Evolutionary conservation across 2,113 vertebrate genomes (phyloP).

Genomic region (Micromys minutus): DNA sequence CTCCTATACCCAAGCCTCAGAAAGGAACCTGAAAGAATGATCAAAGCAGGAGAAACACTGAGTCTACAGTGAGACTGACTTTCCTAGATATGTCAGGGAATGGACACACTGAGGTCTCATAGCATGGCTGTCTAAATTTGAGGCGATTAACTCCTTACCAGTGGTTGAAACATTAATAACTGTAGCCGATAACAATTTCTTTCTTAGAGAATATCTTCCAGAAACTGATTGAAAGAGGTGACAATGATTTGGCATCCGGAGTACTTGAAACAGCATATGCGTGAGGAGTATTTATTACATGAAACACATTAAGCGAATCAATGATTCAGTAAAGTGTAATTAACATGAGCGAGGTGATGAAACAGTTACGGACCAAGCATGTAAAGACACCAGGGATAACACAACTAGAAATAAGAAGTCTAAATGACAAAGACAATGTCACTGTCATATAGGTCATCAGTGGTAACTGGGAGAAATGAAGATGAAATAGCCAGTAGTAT

Average conservation of each 20-base stretch:
- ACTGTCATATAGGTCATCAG: not conserved
- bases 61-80: not conserved
- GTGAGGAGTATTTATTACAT: not conserved
- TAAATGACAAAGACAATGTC: not conserved
- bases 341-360: not conserved
- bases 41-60: not conserved
- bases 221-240: not conserved
- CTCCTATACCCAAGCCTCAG: not conserved
- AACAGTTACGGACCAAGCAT: not conserved
- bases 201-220: not conserved
- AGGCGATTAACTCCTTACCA: not conserved
- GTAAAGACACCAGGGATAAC: not conserved
- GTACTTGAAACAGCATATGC: not conserved
- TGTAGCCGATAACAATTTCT: not conserved
- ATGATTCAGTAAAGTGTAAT: not conserved
- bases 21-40: not conserved
- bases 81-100: not conserved
- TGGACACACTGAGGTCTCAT: not conserved
- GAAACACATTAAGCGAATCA: not conserved
- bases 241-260: not conserved
- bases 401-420: not conserved
- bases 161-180: not conserved
- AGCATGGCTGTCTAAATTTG: not conserved
- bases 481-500: not conserved
- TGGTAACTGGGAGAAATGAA: not conserved